Evolutionary conservation across 2,797 vertebrate genomes (phyloP).

Genomic region (Diceros bicornis): DNA sequence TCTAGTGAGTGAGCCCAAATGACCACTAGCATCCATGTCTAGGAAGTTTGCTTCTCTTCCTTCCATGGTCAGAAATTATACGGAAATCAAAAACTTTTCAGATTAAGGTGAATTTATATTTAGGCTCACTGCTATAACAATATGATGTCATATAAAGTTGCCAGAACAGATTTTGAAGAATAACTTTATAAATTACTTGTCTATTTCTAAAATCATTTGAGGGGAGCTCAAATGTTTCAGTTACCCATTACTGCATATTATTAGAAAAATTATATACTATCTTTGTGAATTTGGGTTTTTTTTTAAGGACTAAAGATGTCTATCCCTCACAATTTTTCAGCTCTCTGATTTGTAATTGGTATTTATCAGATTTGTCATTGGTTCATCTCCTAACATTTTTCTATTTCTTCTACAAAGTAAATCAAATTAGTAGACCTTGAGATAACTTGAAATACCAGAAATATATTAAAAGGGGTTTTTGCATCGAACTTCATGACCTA

Average conservation of each 20-base stretch:
- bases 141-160: neutral
- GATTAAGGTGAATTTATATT: neutral
- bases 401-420: slow-evolving; percentile 33
- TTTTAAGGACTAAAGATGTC: neutral
- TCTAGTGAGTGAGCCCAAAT: neutral
- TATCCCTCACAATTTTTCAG: neutral
- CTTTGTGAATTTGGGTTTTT: neutral
- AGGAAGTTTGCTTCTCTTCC: neutral
- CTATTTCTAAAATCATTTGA: slow-evolving; percentile 47
- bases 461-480: neutral
- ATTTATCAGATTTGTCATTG: neutral
- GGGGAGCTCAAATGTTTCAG: neutral
- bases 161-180: slow-evolving; percentile 19
- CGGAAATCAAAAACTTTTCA: neutral
- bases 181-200: neutral
- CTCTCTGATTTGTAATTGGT: neutral
- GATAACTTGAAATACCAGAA: neutral
- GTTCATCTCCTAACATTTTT: neutral
- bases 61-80: neutral
- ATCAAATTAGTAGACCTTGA: neutral
- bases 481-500: neutral
- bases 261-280: neutral
- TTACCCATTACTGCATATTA: neutral
- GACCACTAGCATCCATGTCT: neutral
- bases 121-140: neutral